Conservation (phyloP, 2,888 invertebrate genomes). For the Xestia ashworthii region DNA sequence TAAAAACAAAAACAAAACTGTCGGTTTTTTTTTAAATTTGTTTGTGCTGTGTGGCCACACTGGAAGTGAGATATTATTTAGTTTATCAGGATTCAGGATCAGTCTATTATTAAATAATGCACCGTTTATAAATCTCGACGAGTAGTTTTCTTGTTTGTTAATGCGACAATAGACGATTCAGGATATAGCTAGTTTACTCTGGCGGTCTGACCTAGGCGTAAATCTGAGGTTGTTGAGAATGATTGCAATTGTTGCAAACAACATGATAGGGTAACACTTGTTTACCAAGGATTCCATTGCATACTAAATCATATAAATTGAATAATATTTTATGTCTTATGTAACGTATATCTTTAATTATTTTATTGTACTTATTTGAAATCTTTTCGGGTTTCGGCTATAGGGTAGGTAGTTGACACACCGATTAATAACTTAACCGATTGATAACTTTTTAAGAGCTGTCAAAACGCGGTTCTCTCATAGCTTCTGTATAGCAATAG, state of each 20-base stretch:
- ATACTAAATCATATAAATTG: too few species aligned
- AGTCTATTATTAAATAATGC: conserved; percentile 57
- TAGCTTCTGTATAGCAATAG: too few species aligned
- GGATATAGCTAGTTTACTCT: conserved; percentile 62
- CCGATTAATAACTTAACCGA: too few species aligned
- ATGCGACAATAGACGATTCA: conserved; percentile 45
- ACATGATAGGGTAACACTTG: conserved; percentile 18
- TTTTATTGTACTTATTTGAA: background rate
- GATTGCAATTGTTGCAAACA: conserved; percentile 7
- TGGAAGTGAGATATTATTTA: conserved; percentile 47
- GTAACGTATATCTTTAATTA: too few species aligned
- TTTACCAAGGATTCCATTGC: background rate
- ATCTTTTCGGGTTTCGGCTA: background rate
- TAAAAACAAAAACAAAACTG: conserved; percentile 8
- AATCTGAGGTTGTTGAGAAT: conserved; percentile 31
- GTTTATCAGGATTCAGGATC: conserved; percentile 16
- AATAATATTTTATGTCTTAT: too few species aligned
- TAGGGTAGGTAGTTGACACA: too few species aligned
- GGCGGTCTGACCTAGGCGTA: conserved; percentile 62
- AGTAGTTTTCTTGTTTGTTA: conserved; percentile 50
- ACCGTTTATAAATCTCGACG: conserved; percentile 55
- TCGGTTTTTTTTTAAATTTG: background rate
- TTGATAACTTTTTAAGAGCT: too few species aligned
- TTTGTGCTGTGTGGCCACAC: background rate
- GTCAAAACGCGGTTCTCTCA: too few species aligned